phyloP scores from a whole-genome alignment of 2,888 invertebrate genomes.

The Chironomus riparius region DNA sequence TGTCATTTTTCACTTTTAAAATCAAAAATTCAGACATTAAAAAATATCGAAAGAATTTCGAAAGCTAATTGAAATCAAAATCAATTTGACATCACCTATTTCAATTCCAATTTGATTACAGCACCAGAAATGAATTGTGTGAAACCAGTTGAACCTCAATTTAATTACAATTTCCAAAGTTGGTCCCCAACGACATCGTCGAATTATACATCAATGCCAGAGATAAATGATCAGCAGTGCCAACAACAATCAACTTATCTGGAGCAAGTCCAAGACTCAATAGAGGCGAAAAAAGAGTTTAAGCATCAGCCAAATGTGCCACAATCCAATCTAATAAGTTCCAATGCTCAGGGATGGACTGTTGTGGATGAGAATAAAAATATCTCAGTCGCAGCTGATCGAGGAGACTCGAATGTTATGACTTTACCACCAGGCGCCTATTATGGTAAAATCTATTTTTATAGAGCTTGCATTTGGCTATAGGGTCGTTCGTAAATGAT shows the following conservation, averaged over 20 bases:
- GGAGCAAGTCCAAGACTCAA: neutral
- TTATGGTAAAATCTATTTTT: neutral
- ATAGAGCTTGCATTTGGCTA: too few relatives aligned
- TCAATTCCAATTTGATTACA: too few relatives aligned
- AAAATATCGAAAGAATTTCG: too few relatives aligned
- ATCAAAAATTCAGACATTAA: too few relatives aligned
- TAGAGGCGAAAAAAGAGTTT: neutral
- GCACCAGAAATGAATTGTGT: neutral
- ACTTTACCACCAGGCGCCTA: neutral
- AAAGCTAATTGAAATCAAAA: too few relatives aligned
- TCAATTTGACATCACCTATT: too few relatives aligned
- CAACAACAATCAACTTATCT: neutral
- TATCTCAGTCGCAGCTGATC: neutral
- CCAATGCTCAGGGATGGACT: neutral
- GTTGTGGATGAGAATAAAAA: neutral
- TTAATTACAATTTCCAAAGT: neutral
- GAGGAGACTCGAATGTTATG: neutral
- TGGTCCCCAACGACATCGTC: neutral
- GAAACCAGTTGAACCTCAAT: neutral
- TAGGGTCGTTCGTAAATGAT: too few relatives aligned
- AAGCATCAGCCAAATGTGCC: neutral
- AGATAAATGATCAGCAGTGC: neutral
- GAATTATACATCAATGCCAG: neutral
- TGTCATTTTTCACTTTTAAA: too few relatives aligned
- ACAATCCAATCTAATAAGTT: neutral